Percentiles rank a stretch among this genome's conserved stretches.
phyloP scores from a whole-genome alignment of 2,797 vertebrate genomes.

The Intellagama lesueurii region DNA sequence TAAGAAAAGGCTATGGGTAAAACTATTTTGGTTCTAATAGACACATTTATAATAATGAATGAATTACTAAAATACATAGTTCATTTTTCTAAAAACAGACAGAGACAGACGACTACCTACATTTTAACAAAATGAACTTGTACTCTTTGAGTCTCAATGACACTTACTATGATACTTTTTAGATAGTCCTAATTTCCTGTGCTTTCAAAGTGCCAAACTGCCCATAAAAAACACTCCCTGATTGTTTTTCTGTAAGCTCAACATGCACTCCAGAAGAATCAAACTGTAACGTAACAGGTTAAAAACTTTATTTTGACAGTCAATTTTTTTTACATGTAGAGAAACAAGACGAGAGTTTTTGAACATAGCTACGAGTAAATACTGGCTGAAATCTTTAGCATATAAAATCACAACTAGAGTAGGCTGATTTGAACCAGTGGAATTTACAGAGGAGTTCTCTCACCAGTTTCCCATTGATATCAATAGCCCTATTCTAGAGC shows the following conservation, averaged over 20 bases:
- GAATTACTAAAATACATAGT: not conserved
- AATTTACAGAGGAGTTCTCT: too few relatives aligned
- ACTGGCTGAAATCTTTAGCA: too few relatives aligned
- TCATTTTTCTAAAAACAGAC: not conserved
- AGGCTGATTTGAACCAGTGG: not conserved
- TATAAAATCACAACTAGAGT: not conserved
- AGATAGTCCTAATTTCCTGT: not conserved
- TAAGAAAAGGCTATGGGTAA: slow-evolving; percentile 52
- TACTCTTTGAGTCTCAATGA: not conserved
- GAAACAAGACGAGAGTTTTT: not conserved
- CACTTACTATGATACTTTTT: not conserved
- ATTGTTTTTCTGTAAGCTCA: slow-evolving; percentile 41
- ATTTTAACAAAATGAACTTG: not conserved
- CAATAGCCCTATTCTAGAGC: too few relatives aligned
- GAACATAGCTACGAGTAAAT: not conserved
- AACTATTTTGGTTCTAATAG: slow-evolving; percentile 43
- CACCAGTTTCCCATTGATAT: too few relatives aligned
- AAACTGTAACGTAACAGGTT: not conserved
- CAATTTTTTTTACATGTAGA: not conserved
- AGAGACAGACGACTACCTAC: too few relatives aligned
- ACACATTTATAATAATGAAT: slow-evolving; percentile 4
- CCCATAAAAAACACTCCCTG: slow-evolving; percentile 1
- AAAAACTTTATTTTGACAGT: not conserved
- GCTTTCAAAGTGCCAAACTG: slow-evolving; percentile 16
- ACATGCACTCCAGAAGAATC: slow-evolving; percentile 13